phyloP scores from a whole-genome alignment of 2,888 invertebrate species.

The Tetanocera ferruginea region DNA sequence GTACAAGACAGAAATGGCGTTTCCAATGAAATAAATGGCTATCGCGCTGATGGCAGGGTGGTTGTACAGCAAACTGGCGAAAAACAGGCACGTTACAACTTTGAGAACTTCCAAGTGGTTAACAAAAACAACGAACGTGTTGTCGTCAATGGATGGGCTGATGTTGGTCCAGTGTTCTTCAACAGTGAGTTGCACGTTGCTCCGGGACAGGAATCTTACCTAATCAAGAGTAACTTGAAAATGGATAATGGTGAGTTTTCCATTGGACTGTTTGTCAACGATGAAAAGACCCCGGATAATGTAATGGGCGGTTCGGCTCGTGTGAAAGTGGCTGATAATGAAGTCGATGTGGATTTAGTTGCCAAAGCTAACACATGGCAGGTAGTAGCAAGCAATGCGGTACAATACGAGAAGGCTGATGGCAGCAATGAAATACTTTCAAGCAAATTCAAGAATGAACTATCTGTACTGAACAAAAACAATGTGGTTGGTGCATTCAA shows the following conservation, averaged over 20 bases:
- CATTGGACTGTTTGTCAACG: conserved; percentile 58
- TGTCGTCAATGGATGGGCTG: conserved; percentile 62
- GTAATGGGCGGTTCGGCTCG: conserved; percentile 57
- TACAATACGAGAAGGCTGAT: conserved; percentile 51
- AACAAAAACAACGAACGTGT: conserved; percentile 53
- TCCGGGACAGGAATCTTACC: conserved; percentile 51
- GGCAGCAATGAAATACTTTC: conserved; percentile 44
- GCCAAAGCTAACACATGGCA: conserved; percentile 54
- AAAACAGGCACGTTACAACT: conserved; percentile 56
- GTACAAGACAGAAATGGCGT: conserved; percentile 55
- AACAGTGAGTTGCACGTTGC: conserved; percentile 56
- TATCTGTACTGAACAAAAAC: conserved; percentile 52
- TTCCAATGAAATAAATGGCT: conserved; percentile 62
- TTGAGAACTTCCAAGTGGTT: conserved; percentile 62
- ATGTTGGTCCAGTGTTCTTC: conserved; percentile 52
- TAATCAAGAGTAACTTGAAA: conserved; percentile 56
- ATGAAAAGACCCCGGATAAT: conserved; percentile 54
- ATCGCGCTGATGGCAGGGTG: conserved; percentile 63
- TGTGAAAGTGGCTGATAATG: conserved; percentile 47
- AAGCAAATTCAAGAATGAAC: conserved; percentile 52
- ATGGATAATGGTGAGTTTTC: conserved; percentile 55
- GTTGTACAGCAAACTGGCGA: conserved; percentile 54
- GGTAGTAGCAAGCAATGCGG: conserved; percentile 37
- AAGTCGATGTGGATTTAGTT: conserved; percentile 49
- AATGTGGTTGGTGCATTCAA: conserved; percentile 56